phyloP scores from a whole-genome alignment of 2,113 vertebrate genomes.

The Rhinolophus ferrumequinum region DNA sequence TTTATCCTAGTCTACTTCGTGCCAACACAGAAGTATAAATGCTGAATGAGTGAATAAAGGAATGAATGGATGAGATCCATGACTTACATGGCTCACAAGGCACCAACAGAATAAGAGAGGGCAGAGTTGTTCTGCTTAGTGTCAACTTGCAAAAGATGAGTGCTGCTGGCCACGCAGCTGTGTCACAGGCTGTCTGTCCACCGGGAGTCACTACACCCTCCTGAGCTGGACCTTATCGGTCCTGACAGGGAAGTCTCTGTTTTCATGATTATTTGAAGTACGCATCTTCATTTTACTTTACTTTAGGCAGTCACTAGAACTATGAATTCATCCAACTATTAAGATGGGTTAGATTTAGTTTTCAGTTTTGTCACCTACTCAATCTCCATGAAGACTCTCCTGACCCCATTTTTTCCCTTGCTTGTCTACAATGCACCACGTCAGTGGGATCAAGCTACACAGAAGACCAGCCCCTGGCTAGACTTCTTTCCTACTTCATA shows the following conservation, averaged over 20 bases:
- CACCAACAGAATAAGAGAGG: not conserved
- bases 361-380: not conserved
- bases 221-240: not conserved
- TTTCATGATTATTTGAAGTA: not conserved
- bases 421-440: not conserved
- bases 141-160: not conserved
- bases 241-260: not conserved
- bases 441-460: not conserved
- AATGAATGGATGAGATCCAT: not conserved
- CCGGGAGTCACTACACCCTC: accelerated
- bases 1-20: not conserved
- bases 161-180: not conserved
- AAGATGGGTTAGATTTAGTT: not conserved
- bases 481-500: not conserved
- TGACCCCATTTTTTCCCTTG: not conserved
- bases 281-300: not conserved
- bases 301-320: not conserved
- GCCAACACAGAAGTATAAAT: not conserved
- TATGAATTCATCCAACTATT: not conserved
- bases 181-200: not conserved
- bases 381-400: not conserved
- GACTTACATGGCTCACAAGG: not conserved
- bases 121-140: not conserved
- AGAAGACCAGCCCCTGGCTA: not conserved
- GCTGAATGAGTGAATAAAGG: not conserved